Evolutionary conservation across 2,113 vertebrate genomes (phyloP).

Genomic region (rat (Rattus norvegicus)): GRCr8 NC_086024.1:79620501-79621000

Average conservation of each 20-base stretch:
- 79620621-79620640: not conserved
- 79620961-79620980: not conserved
- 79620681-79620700: not conserved
- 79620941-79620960: not conserved
- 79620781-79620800: not conserved
- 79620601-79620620: not conserved
- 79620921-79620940: not conserved
- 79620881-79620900: constrained; percentile 13
- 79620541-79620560: not conserved
- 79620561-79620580: constrained; percentile 18
- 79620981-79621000: not conserved
- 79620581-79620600: constrained; percentile 24
- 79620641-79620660: constrained; percentile 15
- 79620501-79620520: constrained; percentile 25
- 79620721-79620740: not conserved
- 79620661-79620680: constrained; percentile 5
- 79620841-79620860: not conserved
- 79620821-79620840: not conserved
- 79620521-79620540: constrained; percentile 15
- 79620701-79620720: not conserved
- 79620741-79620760: not conserved
- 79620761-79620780: not conserved
- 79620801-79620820: constrained; percentile 6
- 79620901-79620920: not conserved
- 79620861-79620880: not conserved